A percentile compares a stretch with the other conserved stretches of the same genome.
These are phyloP conservation scores for Formicarius rufipectus DNA, from an alignment of 2,113 vertebrate species.

Conservation along the genomic window DNA sequence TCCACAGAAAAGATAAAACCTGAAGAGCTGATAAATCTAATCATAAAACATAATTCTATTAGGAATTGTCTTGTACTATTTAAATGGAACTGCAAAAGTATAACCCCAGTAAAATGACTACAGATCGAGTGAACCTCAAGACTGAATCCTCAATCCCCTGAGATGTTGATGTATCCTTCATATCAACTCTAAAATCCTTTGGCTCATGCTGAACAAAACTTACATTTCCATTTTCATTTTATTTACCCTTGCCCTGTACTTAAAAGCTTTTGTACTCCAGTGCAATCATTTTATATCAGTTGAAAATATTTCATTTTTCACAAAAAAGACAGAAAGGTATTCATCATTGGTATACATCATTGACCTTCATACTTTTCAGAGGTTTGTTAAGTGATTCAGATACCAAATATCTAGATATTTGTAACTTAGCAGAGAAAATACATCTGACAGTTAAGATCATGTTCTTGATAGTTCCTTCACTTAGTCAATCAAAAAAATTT, in stretches of 20 bases:
- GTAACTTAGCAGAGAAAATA: background rate
- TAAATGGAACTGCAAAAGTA: background rate
- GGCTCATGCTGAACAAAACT: background rate
- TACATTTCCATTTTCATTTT: slow-evolving; percentile 24
- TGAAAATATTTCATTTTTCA: background rate
- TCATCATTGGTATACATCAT: background rate
- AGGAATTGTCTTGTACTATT: background rate
- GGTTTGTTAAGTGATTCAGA: background rate
- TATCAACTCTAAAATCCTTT: background rate
- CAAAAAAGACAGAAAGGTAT: background rate
- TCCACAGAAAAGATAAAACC: background rate
- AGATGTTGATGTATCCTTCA: background rate
- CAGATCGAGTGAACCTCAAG: background rate
- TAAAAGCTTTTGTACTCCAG: background rate
- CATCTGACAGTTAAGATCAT: background rate
- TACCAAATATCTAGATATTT: background rate
- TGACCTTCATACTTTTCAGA: background rate
- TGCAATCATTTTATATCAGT: background rate
- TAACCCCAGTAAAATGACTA: background rate
- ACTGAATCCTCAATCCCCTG: background rate
- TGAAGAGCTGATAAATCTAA: background rate
- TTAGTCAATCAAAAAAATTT: background rate
- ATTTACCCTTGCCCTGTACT: background rate
- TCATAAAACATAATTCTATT: background rate
- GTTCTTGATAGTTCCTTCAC: background rate